Base-by-base conservation (phyloP, 1,140 invertebrate genomes). In the Whitmania pigra region DNA sequence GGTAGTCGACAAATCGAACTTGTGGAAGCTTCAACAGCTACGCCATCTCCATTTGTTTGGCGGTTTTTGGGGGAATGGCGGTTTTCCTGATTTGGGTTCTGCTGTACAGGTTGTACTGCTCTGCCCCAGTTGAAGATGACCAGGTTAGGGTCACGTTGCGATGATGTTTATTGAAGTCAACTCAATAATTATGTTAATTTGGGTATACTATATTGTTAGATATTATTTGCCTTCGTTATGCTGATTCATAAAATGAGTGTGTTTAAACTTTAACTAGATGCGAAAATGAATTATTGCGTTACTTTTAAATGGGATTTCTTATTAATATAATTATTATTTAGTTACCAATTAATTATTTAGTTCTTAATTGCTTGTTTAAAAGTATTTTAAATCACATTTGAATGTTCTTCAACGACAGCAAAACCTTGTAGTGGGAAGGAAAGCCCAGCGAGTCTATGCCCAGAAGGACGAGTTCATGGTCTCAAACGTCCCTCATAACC, bases 391-490 rank as follows among this genome's bases (percentile, higher is more conserved):
- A 4, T 57, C 54, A 57, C 9, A 57, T 57, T 57, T 57, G 54
- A n/a, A 57, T 20, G 54, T n/a, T 57, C 22, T 20, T 13, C 4
- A 25, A 63, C 6, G 6, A 2, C 22, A 63, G 57, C 11, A 63
- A 15, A 18, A 11, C 22, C 22, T 63, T 1, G 57, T 31, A 18
- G 29, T 31, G 6, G 57, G 29, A 4, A 63, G 11, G 29, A 31
- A 63, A 25, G 57, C 29, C 3, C 57, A 63, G 29, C 4, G 22
- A 25, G 57, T 63, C 29, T 63, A 49, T 13, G 57, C 57, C 6
- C 7, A 63, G 57, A 63, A 63, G 57, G 57, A 63, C 29, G 22
- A 63, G 57, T 63, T 63, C 20, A 63, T 63, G 57, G 18, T 25
- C 11, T 63, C 57, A 11, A 63, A 63, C 15, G 29, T 63, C 29